phyloP scores from a whole-genome alignment of 2,888 invertebrate species.

The Schizaphis graminum region DNA sequence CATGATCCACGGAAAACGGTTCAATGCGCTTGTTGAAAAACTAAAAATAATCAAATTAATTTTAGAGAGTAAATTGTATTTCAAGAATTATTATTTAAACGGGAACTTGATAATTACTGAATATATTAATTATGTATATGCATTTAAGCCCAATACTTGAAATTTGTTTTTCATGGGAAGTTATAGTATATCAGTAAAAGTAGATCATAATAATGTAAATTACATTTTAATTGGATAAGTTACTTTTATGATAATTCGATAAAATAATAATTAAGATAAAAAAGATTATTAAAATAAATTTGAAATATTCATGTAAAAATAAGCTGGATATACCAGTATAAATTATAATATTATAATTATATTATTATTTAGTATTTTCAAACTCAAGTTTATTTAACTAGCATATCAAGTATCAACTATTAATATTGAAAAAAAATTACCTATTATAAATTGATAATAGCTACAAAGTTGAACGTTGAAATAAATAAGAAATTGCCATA shows the following conservation, averaged over 20 bases:
- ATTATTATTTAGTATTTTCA: neutral
- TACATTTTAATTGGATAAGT: neutral
- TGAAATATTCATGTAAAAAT: neutral
- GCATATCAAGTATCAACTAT: neutral
- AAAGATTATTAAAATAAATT: neutral
- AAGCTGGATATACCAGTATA: neutral
- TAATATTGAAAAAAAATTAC: neutral
- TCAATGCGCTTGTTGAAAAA: conserved; percentile 75
- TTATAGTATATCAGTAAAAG: neutral
- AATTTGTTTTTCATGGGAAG: neutral
- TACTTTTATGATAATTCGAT: neutral
- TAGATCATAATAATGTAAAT: neutral
- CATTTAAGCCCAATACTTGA: neutral
- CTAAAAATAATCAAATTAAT: conserved; percentile 71
- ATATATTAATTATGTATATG: neutral
- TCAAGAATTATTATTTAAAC: neutral
- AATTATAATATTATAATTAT: neutral
- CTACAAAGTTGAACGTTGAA: neutral
- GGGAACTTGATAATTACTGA: neutral
- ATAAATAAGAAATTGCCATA: neutral
- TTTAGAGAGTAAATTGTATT: neutral
- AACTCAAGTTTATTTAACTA: neutral
- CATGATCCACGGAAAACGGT: conserved; percentile 82
- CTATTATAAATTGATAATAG: neutral
- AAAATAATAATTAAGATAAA: neutral